Base-by-base conservation (phyloP, 2,113 vertebrate species). In the Myotis yumanensis region DNA sequence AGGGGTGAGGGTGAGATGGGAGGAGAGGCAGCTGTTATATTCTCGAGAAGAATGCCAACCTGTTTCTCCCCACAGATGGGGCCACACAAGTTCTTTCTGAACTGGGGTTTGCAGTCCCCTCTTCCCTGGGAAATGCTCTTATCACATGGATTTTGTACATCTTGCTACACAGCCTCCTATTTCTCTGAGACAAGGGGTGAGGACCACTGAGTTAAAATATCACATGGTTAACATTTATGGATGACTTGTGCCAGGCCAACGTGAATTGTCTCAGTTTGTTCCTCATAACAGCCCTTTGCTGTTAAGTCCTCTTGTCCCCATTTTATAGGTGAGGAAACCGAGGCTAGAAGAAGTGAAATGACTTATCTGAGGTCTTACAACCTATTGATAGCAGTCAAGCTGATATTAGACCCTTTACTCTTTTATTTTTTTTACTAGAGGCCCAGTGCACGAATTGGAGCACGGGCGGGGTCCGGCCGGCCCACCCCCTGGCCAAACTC, bases 31-130 rank as follows among this genome's bases (percentile, higher is more conserved):
- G 97, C 97, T 96, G 97, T 95, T 97, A 79, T n/a, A 91, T 57
- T 93, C 93, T 80, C 30, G 89, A 96, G 94, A 97, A 97, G 95
- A 97, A 97, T 97, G 97, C 94, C 94, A 97, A 94, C 96, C 97
- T 97, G 93, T 89, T 96, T 95, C 94, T 97, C 89, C 86, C 93
- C 84, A 88, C 89, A 96, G 69, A 96, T 96, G 91, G 83, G 91
- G 91, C 96, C 93, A 89, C 82, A 95, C 77, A 94, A 91, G 76
- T 92, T 85, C 94, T 95, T 91, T 96, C 87, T 77, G 87, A 90
- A 73, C 85, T 10, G 22, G 51, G 80, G 72, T 79, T 88, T 95
- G n/a, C 54, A 73, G 68, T 51, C 88, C 57, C 59, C 91, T 82
- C 37, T 85, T 75, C 17, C 52, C 43, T 80, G 62, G 85, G 77